phyloP scores from a whole-genome alignment of 2,113 vertebrate genomes.

The Rhabdomys dilectus region DNA sequence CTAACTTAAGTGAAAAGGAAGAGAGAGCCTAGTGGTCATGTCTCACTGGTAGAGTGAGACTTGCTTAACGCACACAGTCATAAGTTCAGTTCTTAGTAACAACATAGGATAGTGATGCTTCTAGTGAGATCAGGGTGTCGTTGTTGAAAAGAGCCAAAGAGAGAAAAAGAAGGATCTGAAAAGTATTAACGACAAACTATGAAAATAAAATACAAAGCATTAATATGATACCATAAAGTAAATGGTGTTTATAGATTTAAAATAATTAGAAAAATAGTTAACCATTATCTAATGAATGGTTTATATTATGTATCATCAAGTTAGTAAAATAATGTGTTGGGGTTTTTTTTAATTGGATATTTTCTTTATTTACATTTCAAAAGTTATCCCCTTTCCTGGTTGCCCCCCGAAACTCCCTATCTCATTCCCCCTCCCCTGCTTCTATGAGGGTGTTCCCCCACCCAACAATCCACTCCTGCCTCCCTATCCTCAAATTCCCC shows the following conservation, averaged over 20 bases:
- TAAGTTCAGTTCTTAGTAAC: background rate
- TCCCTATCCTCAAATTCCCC: no score
- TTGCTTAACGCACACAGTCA: background rate
- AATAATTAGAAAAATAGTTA: background rate
- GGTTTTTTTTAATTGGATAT: no score
- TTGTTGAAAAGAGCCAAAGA: background rate
- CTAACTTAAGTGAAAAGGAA: background rate
- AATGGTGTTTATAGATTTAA: background rate
- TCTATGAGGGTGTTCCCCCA: no score
- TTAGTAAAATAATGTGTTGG: background rate
- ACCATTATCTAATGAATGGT: background rate
- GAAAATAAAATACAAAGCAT: background rate
- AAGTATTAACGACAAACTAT: background rate
- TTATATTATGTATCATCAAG: background rate
- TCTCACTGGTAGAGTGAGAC: background rate
- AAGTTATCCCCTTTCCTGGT: no score
- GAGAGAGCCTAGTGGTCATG: background rate
- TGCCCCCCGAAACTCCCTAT: no score
- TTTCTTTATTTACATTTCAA: no score
- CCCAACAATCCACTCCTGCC: no score
- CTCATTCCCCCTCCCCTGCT: no score
- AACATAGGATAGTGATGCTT: background rate
- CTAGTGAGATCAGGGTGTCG: background rate
- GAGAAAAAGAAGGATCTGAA: no score
- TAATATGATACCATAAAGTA: background rate